Base-by-base conservation (phyloP, 1,140 invertebrate genomes). In the Cyrtorhinus lividipennis region DNA sequence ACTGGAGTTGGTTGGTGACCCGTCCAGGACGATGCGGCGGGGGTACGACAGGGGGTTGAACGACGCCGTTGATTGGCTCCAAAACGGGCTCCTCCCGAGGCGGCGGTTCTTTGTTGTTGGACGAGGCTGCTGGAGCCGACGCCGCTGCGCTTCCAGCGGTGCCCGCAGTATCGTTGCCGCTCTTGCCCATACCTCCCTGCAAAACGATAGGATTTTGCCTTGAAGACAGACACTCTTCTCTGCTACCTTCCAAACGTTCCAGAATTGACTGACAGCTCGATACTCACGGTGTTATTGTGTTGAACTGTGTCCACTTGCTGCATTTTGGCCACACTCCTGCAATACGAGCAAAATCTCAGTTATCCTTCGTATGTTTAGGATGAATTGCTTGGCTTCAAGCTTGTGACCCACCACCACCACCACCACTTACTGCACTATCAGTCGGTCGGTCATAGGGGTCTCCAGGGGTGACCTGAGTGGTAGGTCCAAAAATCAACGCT, bases 1-100 rank as follows among this genome's bases (percentile, higher is more conserved):
- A 99, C 76, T 95, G 88, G 67, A 98, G 75, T 75, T 96, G 92
- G 77, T 97, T 98, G 44, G 95, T 98, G 63, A 88, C 75, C 64
- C 91, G 80, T 38, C 89, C 88, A 65, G 89, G 89, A 70, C 90
- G 81, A 70, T 85, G 83, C 24, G 84, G 76, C 46, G 85, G 83
- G 45, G 90, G 88, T 64, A 84, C 75, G 62, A 87, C 83, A 30
- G 83, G 81, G 65, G 91, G 89, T 71, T 89, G 85, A 56, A 87
- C 85, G 63, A 87, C 77, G 63, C 88, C 87, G 78, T 92, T 90
- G 23, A 91, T 81, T 27, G 88, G 85, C 72, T 90, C 87, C 67
- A 85, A 73, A 62, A 73, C 69, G 27, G 82, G 80, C 69, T 88
- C 86, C 68, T 85, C 83, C 62, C 84, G 77, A 67, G 83, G 81